Evolutionary conservation across 2,113 vertebrate genomes (phyloP), one percentile per base, ranked within the genome.

Genomic region (Vulpes ferrilata): DNA sequence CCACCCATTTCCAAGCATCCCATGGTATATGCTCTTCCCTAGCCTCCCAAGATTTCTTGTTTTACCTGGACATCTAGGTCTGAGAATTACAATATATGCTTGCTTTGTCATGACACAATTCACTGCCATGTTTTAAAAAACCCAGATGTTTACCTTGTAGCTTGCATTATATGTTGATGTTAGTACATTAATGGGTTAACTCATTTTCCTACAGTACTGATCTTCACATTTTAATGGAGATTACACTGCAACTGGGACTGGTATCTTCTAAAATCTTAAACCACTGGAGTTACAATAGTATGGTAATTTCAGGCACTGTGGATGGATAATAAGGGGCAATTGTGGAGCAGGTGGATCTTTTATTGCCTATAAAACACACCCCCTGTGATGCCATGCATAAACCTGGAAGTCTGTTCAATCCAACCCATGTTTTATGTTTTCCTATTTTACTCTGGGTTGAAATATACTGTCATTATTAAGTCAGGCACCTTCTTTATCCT

Each of bases 391-490:
- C 76, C 13, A 25, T 62, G n/a, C 60, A 79, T 67, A 83, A 67
- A 80, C 22, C n/a, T 83, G 20, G 48, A 51, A 73, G 25, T 10
- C 43, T 67, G 2, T 86, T 95, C 79, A 91, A 91, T 27, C 10
- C 69, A 78, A 55, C n/a, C 10, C 30, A 25, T 83, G 51, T 59
- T 95, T 86, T 51, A 81, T 38, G 1, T 71, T 71, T 80, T 73
- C 55, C 4, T 48, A 32, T 86, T 93, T 67, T 73, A 96, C 79
- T 64, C 27, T 62, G 15, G 9, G 48, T 48, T 96, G 86, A 88
- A 93, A 82, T 59, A 73, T 43, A 35, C 15, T 55, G 3, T 81
- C 19, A 22, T 85, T 73, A 32, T 82, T 43, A 65, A 53, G 51
- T 64, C 53, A 88, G 11, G 2, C 9, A 43, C 65, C 27, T 59